Percentiles rank a stretch among this genome's conserved stretches.
These are phyloP conservation scores for Oophaga sylvatica DNA, from an alignment of 2,797 vertebrate species.

Conservation along the genomic window DNA sequence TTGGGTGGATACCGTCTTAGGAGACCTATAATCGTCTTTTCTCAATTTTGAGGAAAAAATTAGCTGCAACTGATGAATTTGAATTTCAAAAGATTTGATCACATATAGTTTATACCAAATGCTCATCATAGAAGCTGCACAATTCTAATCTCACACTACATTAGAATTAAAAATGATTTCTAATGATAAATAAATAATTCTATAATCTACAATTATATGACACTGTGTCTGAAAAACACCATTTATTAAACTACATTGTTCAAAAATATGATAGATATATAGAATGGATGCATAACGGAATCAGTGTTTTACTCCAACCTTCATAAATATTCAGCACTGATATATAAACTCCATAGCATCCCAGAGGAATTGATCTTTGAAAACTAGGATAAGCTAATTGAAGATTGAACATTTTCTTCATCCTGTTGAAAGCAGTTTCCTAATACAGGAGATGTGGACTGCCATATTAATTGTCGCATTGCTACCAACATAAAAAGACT, in stretches of 20 bases:
- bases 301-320: too few relatives aligned
- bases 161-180: too few relatives aligned
- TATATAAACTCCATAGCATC: conserved; percentile 25
- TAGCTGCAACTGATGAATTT: too few relatives aligned
- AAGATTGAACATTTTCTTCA: conserved; percentile 46
- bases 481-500: not conserved
- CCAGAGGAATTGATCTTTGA: conserved; percentile 49
- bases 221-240: not conserved
- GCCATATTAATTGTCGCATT: conserved; percentile 42
- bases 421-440: conserved; percentile 28
- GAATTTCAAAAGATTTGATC: too few relatives aligned
- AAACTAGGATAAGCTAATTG: conserved; percentile 53
- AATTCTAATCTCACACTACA: too few relatives aligned
- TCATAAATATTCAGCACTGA: not conserved
- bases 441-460: conserved; percentile 40
- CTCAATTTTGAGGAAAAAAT: too few relatives aligned
- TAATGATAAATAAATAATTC: too few relatives aligned
- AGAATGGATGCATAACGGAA: not conserved
- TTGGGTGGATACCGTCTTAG: too few relatives aligned
- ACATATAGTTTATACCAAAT: too few relatives aligned
- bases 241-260: not conserved
- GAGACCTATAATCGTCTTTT: too few relatives aligned
- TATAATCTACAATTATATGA: too few relatives aligned
- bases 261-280: not conserved
- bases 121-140: too few relatives aligned